A percentile compares a stretch with the other conserved stretches of the same genome.
These are phyloP conservation scores for Trilocha varians DNA, from an alignment of 2,888 invertebrate genomes.

Conservation along the genomic window DNA sequence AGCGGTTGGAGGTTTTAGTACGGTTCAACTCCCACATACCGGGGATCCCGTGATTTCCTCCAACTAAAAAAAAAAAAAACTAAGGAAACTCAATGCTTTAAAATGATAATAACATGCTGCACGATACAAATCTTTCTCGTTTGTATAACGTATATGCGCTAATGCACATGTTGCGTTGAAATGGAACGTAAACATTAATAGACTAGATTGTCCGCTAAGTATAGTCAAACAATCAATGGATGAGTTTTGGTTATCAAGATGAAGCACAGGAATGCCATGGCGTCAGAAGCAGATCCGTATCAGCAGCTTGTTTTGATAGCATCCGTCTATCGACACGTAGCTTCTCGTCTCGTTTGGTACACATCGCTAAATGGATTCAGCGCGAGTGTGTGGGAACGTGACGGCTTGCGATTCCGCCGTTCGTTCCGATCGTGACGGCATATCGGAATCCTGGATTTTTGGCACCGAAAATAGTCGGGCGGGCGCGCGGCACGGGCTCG, in stretches of 20 bases:
- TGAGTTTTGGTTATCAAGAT: constrained; percentile 13
- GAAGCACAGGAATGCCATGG: constrained; percentile 16
- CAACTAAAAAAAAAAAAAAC: too few relatives aligned
- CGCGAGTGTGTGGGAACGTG: constrained; percentile 42
- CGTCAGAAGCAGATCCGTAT: constrained; percentile 22
- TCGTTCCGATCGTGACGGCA: constrained; percentile 44
- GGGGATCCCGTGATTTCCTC: too few relatives aligned
- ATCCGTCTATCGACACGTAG: constrained; percentile 24
- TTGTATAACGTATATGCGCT: too few relatives aligned
- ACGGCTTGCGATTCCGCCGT: constrained; percentile 31
- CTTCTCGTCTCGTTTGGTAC: constrained; percentile 13
- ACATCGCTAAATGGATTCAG: constrained; percentile 2
- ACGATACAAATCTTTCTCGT: too few relatives aligned
- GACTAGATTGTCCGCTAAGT: constrained; percentile 18
- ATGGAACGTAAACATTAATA: background rate
- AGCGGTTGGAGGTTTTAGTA: too few relatives aligned
- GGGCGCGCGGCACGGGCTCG: constrained; percentile 49
- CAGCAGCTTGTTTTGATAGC: constrained; percentile 27
- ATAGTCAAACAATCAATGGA: constrained; percentile 23
- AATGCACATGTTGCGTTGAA: too few relatives aligned
- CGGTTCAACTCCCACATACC: too few relatives aligned
- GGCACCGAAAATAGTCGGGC: constrained; percentile 71
- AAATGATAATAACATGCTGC: too few relatives aligned
- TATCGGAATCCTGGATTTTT: constrained; percentile 68
- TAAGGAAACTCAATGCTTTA: too few relatives aligned